Conservation (phyloP, 1,140 invertebrate genomes). For the Sitodiplosis mosellana region DNA sequence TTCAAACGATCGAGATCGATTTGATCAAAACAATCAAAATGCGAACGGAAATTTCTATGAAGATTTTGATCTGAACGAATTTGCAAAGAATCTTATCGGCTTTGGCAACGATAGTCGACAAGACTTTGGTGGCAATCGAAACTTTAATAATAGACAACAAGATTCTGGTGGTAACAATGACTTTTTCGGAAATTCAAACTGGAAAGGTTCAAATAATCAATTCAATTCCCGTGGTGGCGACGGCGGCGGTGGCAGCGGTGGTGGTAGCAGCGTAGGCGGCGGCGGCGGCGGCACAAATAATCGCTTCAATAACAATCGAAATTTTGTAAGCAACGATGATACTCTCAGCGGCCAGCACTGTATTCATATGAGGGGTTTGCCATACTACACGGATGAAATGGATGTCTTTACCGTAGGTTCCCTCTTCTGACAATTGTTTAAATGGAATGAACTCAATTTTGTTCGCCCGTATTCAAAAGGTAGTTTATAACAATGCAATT, state of each 20-base stretch:
- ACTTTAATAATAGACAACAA: background rate
- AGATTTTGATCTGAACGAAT: background rate
- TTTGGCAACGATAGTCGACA: background rate
- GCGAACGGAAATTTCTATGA: background rate
- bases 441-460: no score
- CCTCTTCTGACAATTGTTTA: background rate
- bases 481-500: background rate
- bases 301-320: constrained; percentile 5
- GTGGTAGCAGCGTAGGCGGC: constrained; percentile 5
- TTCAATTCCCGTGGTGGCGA: background rate
- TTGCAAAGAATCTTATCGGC: background rate
- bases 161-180: background rate
- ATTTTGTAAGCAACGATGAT: constrained; percentile 2
- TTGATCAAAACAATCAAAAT: background rate
- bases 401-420: constrained; percentile 18
- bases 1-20: background rate
- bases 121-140: background rate
- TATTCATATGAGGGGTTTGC: constrained; percentile 21
- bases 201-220: background rate
- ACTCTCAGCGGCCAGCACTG: constrained; percentile 4
- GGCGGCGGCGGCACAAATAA: constrained; percentile 15
- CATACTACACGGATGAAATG: constrained; percentile 22
- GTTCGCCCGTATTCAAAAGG: no score
- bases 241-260: background rate
- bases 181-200: background rate